phyloP scores from a whole-genome alignment of 2,797 vertebrate genomes.

The Heteromormyrus szaboi region DNA sequence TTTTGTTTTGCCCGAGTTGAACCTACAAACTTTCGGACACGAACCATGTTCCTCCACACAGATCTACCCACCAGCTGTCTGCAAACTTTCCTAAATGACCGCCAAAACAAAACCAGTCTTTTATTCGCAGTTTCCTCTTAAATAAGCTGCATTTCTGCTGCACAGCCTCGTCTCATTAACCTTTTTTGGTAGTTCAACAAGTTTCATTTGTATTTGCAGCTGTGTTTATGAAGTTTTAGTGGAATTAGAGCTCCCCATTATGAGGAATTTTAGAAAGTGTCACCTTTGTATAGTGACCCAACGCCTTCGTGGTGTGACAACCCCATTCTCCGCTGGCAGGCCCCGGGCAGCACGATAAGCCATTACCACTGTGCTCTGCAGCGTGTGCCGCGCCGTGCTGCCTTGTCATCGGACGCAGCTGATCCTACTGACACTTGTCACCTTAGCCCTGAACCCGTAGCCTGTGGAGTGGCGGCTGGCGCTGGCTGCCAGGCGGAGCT shows the following conservation, averaged over 20 bases:
- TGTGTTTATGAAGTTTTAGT: neutral
- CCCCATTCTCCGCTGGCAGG: neutral
- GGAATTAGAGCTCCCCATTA: neutral
- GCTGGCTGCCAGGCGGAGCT: slow-evolving; percentile 55
- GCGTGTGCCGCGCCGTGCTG: neutral
- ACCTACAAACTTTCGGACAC: neutral
- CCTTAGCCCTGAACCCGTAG: slow-evolving; percentile 52
- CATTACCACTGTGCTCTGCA: slow-evolving; percentile 3
- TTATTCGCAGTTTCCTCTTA: neutral
- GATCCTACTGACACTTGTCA: slow-evolving; percentile 22
- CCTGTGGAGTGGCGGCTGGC: slow-evolving; percentile 45
- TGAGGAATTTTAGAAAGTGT: neutral
- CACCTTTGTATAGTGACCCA: neutral
- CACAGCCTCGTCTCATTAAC: neutral
- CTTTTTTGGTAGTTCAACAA: neutral
- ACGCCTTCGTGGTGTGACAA: neutral
- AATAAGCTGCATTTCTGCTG: neutral
- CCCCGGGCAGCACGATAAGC: neutral
- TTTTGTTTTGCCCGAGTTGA: neutral
- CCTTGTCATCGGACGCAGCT: neutral
- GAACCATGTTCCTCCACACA: neutral
- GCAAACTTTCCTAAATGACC: neutral
- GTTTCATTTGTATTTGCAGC: neutral
- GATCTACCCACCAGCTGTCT: neutral
- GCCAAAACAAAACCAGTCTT: neutral